Evolutionary conservation across 2,888 invertebrate genomes (phyloP), one percentile per base, ranked within the genome.

Genomic region (Adineta ricciae): DNA sequence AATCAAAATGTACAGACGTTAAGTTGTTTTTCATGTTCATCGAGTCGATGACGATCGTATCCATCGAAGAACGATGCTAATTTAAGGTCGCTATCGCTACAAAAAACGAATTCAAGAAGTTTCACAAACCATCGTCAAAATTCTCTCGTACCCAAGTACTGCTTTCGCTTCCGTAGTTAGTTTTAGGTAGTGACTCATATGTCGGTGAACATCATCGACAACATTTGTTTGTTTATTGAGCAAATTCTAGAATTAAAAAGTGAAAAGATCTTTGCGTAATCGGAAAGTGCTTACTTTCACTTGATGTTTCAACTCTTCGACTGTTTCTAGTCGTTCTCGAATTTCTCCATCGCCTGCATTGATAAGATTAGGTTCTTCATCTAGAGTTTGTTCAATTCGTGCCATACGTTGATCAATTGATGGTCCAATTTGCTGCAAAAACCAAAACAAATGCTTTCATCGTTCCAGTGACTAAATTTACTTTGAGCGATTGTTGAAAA

Each of bases 1-100:
- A 36, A 32, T 36, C 9, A 27, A 41, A 41, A 27, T 11, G 7
- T n/a, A 0, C 14, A 24, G 38, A 78, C 78, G 9, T 41, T 41
- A 24, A 78, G n/a, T 41, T 78, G 41, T 78, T 41, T 21, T 78
- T 78, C 78, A 78, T 78, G 41, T n/a, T 41, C 38, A 78, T 78
- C 78, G 11, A 78, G 41, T 41, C 41, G 78, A 19, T 24, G 9
- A 41, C 78, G 78, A 78, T 78, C 78, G 11, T 78, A 78, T 2
- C 78, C 78, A 78, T 78, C 78, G 14, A 41, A 41, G n/a, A 78
- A 78, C n/a, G 78, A 32, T 41, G 78, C 41, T 11, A 78, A 38
- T 78, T 78, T 78, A 41, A n/a, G 41, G n/a, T 78, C 78, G 14
- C 11, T 41, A 41, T 78, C 78, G 41, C 78, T 78, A 41, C 21